These are phyloP conservation scores for Tylochromis polylepis DNA, from an alignment of 2,113 vertebrate genomes.

Conservation along the genomic window DNA sequence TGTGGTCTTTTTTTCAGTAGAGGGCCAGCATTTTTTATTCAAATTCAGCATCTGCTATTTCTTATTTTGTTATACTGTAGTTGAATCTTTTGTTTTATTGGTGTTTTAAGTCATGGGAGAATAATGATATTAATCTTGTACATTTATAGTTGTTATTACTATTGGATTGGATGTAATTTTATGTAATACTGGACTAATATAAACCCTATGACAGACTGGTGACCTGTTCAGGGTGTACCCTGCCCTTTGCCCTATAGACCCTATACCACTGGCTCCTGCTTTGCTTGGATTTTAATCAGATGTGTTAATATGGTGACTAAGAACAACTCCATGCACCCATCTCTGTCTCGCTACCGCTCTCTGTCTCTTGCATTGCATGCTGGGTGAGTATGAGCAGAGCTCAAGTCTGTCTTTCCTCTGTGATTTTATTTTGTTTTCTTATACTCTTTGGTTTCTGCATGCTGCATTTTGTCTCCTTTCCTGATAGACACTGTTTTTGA, in stretches of 20 bases:
- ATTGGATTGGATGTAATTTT: too few species aligned
- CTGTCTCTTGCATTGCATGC: not conserved
- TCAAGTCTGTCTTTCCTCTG: not conserved
- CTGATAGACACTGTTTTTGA: not conserved
- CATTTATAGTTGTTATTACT: too few species aligned
- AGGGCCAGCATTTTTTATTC: too few species aligned
- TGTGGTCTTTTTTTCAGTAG: too few species aligned
- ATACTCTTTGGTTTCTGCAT: not conserved
- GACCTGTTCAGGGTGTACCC: too few species aligned
- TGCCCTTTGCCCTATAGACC: not conserved
- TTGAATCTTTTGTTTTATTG: too few species aligned
- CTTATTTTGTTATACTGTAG: too few species aligned
- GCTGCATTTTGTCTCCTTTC: not conserved
- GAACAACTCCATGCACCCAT: accelerated
- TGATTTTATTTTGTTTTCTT: not conserved
- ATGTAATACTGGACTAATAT: too few species aligned
- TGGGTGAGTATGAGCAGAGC: not conserved
- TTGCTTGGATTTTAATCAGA: not conserved
- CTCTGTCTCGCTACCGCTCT: not conserved
- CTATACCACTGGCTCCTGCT: accelerated
- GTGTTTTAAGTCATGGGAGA: too few species aligned
- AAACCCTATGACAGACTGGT: too few species aligned
- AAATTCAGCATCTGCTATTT: too few species aligned
- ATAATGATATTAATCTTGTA: too few species aligned
- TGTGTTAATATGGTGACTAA: accelerated